These are phyloP conservation scores for Pelmatolapia mariae DNA, from an alignment of 2,113 vertebrate genomes.

Conservation along the genomic window DNA sequence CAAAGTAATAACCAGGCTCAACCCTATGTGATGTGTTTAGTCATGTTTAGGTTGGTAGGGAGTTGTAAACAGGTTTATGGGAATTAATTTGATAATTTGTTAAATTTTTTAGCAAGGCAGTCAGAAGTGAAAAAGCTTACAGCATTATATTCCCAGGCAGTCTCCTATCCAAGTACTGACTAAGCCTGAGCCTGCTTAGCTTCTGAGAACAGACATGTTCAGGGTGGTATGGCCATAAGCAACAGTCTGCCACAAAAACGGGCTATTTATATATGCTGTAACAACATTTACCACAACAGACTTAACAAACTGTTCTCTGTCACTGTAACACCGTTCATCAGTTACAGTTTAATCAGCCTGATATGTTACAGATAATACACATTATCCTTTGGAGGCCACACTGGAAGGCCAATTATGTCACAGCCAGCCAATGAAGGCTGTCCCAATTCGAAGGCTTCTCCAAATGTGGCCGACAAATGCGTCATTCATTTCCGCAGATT, in stretches of 20 bases:
- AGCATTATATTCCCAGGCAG: not conserved
- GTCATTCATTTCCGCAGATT: not conserved
- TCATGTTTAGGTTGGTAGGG: not conserved
- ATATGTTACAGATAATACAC: accelerated
- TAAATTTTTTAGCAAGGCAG: not conserved
- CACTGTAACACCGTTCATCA: accelerated
- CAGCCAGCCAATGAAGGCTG: not conserved
- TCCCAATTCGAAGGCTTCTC: not conserved
- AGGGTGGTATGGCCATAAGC: not conserved
- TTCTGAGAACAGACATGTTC: not conserved
- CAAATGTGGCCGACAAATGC: not conserved
- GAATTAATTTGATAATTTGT: not conserved
- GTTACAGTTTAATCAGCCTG: not conserved
- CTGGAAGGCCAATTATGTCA: not conserved
- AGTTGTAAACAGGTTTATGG: not conserved
- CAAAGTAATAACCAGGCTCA: accelerated
- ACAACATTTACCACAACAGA: not conserved
- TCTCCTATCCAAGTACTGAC: not conserved
- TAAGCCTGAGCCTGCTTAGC: not conserved
- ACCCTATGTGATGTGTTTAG: not conserved
- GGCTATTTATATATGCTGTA: not conserved
- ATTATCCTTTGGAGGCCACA: not conserved
- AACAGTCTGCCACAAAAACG: not conserved
- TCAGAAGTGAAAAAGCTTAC: not conserved
- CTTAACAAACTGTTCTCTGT: not conserved